Percentiles rank a stretch among this genome's conserved stretches.
Conservation (phyloP, 30 jellyfish, hydroid and myxozoan species). For the Turritopsis dohrnii region DNA sequence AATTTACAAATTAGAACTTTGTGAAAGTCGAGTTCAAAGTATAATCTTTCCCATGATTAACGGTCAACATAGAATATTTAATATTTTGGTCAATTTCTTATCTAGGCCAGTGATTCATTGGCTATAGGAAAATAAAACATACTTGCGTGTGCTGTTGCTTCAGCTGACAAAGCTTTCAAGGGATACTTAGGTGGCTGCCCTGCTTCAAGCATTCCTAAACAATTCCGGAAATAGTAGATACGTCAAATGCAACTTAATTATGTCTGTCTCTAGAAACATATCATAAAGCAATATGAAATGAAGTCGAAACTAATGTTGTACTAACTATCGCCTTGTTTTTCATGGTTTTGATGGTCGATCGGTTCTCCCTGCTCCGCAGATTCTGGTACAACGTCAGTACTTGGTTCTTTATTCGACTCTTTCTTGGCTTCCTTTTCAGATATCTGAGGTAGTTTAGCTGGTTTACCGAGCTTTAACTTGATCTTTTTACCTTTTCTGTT, state of each 20-base stretch:
- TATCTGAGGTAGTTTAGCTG: neutral
- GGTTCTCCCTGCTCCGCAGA: slow-evolving; percentile 22
- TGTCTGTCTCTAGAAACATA: neutral
- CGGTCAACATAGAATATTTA: too few species aligned
- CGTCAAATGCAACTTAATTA: neutral
- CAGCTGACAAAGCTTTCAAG: slow-evolving; percentile 75
- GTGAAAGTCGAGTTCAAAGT: too few species aligned
- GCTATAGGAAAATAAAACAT: slow-evolving; percentile 25
- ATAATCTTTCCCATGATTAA: too few species aligned
- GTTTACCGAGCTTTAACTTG: slow-evolving; percentile 16
- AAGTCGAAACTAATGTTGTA: neutral
- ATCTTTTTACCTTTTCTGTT: slow-evolving; percentile 3
- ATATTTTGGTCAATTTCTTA: neutral
- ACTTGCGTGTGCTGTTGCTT: slow-evolving; percentile 87
- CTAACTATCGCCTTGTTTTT: neutral
- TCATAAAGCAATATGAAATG: too few species aligned
- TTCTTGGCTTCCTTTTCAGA: slow-evolving; percentile 24
- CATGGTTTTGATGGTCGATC: slow-evolving; percentile 18
- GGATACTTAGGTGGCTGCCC: slow-evolving; percentile 91
- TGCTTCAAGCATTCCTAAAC: slow-evolving; percentile 54
- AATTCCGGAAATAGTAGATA: neutral
- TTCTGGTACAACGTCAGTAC: slow-evolving; percentile 16
- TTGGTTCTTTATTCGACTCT: slow-evolving; percentile 18
- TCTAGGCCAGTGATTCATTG: too few species aligned
- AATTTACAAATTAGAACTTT: too few species aligned